Evolutionary conservation across 1,140 invertebrate genomes (phyloP).

Genomic region (Cyclargus thomasi): DNA sequence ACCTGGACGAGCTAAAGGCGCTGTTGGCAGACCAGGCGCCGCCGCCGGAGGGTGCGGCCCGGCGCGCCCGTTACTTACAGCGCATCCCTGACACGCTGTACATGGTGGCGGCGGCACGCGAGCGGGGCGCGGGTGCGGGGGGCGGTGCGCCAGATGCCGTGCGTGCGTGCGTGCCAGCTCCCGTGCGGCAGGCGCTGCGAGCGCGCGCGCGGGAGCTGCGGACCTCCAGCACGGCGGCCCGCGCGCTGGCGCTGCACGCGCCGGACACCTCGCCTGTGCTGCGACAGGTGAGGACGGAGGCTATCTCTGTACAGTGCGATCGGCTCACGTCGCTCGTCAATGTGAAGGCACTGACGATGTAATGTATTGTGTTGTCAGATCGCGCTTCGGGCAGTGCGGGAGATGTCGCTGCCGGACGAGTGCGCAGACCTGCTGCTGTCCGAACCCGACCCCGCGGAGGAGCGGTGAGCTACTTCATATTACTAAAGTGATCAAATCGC

Average conservation of each 20-base stretch:
- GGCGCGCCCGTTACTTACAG: slow-evolving; percentile 80
- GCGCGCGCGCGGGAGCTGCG: slow-evolving; percentile 90
- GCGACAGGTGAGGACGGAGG: slow-evolving; percentile 67
- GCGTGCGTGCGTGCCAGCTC: slow-evolving; percentile 72
- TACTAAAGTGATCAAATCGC: neutral
- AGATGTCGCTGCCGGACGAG: slow-evolving; percentile 94
- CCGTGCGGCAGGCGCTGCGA: slow-evolving; percentile 86
- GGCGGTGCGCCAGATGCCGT: slow-evolving; percentile 8
- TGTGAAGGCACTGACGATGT: neutral
- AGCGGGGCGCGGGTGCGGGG: neutral
- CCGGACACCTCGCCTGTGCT: slow-evolving; percentile 85
- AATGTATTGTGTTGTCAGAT: slow-evolving; percentile 74
- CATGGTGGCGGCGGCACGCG: slow-evolving; percentile 80
- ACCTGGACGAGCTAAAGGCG: slow-evolving; percentile 93
- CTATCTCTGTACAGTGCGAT: too few relatives aligned
- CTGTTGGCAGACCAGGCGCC: slow-evolving; percentile 89
- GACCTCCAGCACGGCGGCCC: slow-evolving; percentile 85
- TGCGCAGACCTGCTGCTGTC: slow-evolving; percentile 86
- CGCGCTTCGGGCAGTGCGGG: slow-evolving; percentile 90
- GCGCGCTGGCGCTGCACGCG: slow-evolving; percentile 84
- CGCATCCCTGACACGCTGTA: slow-evolving; percentile 95
- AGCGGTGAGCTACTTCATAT: slow-evolving; percentile 21
- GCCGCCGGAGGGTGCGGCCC: slow-evolving; percentile 85
- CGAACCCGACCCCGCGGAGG: slow-evolving; percentile 76
- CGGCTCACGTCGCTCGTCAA: too few relatives aligned